These are phyloP conservation scores for Eupithecia abbreviata DNA, from an alignment of 2,888 invertebrate species.

Conservation along the genomic window DNA sequence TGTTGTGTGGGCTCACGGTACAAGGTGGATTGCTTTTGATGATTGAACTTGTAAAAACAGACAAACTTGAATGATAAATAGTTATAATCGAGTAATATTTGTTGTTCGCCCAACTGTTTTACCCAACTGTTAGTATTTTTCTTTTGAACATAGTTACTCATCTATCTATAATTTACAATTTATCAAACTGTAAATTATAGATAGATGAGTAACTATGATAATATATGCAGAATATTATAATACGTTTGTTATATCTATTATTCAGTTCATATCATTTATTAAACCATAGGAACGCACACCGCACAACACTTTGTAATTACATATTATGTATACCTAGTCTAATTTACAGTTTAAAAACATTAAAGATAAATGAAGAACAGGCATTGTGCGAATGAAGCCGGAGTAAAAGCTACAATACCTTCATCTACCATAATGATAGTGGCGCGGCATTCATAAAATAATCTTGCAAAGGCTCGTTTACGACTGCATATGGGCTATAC, in stretches of 20 bases:
- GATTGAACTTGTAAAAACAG: slow-evolving; percentile 14
- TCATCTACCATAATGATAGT: not conserved
- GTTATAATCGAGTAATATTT: not conserved
- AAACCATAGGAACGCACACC: too few species aligned
- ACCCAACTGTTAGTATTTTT: not conserved
- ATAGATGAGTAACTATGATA: too few species aligned
- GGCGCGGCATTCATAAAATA: slow-evolving; percentile 4
- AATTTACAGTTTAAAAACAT: too few species aligned
- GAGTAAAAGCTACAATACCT: not conserved
- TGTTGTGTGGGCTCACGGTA: slow-evolving; percentile 37
- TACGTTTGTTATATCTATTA: too few species aligned
- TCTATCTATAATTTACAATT: too few species aligned
- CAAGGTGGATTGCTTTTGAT: slow-evolving; percentile 31
- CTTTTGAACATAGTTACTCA: not conserved
- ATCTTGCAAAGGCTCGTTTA: slow-evolving; percentile 19
- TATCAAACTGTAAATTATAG: too few species aligned
- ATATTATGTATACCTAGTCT: too few species aligned
- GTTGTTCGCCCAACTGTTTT: not conserved
- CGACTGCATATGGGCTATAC: slow-evolving; percentile 21
- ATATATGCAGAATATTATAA: too few species aligned
- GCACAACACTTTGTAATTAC: too few species aligned
- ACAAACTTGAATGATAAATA: not conserved
- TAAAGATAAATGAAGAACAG: too few species aligned
- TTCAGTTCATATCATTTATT: too few species aligned
- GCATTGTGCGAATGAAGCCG: not conserved